Percentiles rank a stretch among this genome's conserved stretches.
Conservation (phyloP, 2,113 vertebrate species). For the Pseudorectes ferrugineus region DNA sequence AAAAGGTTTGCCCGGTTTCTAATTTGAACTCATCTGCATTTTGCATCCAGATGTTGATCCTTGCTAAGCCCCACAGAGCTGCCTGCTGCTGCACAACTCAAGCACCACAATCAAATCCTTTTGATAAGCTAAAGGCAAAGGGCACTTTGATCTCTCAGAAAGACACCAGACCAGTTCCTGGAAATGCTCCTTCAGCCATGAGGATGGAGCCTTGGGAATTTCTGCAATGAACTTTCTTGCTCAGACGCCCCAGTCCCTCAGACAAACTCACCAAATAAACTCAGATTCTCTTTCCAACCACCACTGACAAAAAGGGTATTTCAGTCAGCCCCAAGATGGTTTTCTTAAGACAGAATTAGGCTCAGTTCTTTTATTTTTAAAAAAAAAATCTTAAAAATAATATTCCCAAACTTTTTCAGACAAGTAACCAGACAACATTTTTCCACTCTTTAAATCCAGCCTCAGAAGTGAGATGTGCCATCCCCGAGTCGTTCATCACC, state of each 20-base stretch:
- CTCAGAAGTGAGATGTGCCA: not conserved
- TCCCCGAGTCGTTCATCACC: accelerated
- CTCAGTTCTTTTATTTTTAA: not conserved
- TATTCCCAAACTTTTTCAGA: not conserved
- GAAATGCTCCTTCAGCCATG: not conserved
- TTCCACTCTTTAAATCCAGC: not conserved
- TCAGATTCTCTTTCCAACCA: not conserved
- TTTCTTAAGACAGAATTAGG: not conserved
- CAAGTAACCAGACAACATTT: not conserved
- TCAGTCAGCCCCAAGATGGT: not conserved
- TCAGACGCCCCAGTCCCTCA: not conserved
- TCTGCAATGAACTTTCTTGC: not conserved
- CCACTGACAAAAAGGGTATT: not conserved
- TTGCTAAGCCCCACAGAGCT: not conserved
- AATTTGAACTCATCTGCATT: not conserved
- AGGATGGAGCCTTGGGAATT: not conserved
- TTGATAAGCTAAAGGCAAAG: not conserved
- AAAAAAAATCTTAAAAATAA: not conserved
- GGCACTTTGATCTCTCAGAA: not conserved
- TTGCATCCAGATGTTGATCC: not conserved
- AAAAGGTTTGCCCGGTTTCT: not conserved
- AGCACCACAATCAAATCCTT: not conserved
- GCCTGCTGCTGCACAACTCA: not conserved
- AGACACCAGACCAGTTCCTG: not conserved
- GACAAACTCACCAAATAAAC: not conserved